Evolutionary conservation across 1,140 invertebrate species (phyloP).

Genomic region (Triops longicaudatus): DNA sequence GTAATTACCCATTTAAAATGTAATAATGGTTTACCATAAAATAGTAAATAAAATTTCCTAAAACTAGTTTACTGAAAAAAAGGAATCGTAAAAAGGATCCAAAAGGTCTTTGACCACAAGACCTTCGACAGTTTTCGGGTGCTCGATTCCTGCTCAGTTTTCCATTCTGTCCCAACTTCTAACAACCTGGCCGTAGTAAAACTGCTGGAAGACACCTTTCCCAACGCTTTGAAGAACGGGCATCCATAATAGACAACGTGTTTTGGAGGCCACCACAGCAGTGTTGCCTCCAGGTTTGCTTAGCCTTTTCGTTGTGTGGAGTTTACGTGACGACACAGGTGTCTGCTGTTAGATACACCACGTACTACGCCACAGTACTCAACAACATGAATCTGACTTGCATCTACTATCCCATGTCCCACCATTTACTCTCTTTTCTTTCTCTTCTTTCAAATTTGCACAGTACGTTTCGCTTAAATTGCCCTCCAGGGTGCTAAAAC

Average conservation of each 20-base stretch:
- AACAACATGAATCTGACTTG: not conserved
- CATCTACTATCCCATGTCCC: not conserved
- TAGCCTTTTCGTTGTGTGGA: not conserved
- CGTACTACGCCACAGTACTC: not conserved
- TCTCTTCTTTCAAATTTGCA: not conserved
- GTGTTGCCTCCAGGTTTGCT: not conserved
- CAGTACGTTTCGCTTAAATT: not conserved
- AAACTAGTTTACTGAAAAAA: not conserved
- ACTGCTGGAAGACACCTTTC: not conserved
- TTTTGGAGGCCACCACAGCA: not conserved
- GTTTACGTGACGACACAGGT: conserved; percentile 6
- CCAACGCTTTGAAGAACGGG: not conserved
- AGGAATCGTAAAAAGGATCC: not conserved
- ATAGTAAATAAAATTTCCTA: not conserved
- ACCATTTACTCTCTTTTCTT: not conserved
- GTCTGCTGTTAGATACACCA: not conserved
- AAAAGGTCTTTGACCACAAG: not conserved
- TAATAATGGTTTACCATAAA: not conserved
- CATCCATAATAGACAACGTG: not conserved
- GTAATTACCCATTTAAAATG: too few species aligned
- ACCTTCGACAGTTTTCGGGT: not conserved
- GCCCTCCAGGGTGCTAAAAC: not conserved
- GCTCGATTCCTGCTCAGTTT: not conserved
- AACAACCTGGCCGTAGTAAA: not conserved
- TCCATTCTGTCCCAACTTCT: not conserved